A percentile compares a stretch with the other conserved stretches of the same genome.
phyloP scores from a whole-genome alignment of 2,888 invertebrate species.

The Acanthoscelides obtectus region DNA sequence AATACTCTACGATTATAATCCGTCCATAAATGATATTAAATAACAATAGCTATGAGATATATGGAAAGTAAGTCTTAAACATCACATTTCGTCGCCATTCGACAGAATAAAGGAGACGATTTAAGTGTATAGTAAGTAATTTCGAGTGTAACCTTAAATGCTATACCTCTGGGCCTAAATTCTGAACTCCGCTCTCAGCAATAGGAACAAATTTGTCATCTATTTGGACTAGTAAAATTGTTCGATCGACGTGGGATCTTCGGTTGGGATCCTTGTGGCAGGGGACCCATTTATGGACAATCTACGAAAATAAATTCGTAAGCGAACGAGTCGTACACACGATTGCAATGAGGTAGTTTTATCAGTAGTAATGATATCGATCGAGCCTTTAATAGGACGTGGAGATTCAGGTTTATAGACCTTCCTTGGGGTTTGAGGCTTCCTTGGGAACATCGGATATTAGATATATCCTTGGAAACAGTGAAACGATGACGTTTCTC shows the following conservation, averaged over 20 bases:
- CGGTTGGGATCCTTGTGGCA: conserved; percentile 83
- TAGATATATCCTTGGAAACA: too few relatives aligned
- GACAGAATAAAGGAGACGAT: background rate
- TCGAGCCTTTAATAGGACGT: too few relatives aligned
- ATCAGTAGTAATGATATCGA: too few relatives aligned
- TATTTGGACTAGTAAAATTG: conserved; percentile 86
- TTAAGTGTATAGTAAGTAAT: background rate
- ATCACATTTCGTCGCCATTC: background rate
- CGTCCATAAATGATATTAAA: background rate
- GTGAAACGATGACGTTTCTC: too few relatives aligned
- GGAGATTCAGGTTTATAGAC: too few relatives aligned
- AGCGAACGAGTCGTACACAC: too few relatives aligned
- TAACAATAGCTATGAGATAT: background rate
- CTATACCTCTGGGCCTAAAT: conserved; percentile 61
- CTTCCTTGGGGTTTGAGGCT: too few relatives aligned
- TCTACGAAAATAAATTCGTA: conserved; percentile 45
- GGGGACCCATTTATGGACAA: conserved; percentile 92
- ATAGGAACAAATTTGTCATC: conserved; percentile 92
- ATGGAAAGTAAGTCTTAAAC: background rate
- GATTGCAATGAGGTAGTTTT: too few relatives aligned
- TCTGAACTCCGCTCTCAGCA: conserved; percentile 81
- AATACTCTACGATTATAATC: background rate
- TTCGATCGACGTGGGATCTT: conserved; percentile 88
- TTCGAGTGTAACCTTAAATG: conserved; percentile 7
- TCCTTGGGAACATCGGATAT: too few relatives aligned